phyloP scores from a whole-genome alignment of 2,888 invertebrate species.

The Dryadula phaetusa region DNA sequence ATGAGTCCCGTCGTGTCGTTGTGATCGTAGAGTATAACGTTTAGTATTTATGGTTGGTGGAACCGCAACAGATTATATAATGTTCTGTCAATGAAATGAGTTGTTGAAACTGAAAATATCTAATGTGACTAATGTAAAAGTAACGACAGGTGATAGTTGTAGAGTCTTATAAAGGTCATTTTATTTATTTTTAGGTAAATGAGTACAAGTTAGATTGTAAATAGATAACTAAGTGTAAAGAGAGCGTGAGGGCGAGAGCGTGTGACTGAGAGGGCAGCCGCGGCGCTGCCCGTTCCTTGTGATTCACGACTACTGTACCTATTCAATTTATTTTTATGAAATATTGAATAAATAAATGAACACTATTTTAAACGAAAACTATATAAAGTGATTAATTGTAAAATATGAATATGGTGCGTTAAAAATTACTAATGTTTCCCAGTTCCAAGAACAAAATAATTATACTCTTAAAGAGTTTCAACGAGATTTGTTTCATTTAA shows the following conservation, averaged over 20 bases:
- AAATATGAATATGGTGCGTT: slow-evolving; percentile 51
- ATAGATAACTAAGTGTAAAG: slow-evolving; percentile 26
- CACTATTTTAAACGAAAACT: slow-evolving; percentile 50
- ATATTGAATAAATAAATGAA: slow-evolving; percentile 41
- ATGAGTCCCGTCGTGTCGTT: slow-evolving; percentile 49
- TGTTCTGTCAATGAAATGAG: slow-evolving; percentile 40
- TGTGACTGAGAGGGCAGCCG: slow-evolving; percentile 36
- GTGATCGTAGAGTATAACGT: slow-evolving; percentile 54
- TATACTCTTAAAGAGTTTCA: slow-evolving; percentile 71
- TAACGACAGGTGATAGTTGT: slow-evolving; percentile 54
- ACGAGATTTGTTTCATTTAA: slow-evolving; percentile 48
- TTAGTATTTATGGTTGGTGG: slow-evolving; percentile 46
- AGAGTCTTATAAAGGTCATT: slow-evolving; percentile 49
- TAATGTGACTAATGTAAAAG: slow-evolving; percentile 43
- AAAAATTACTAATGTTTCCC: slow-evolving; percentile 58
- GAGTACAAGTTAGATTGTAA: slow-evolving; percentile 72
- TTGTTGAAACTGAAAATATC: slow-evolving; percentile 42
- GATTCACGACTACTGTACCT: slow-evolving; percentile 48
- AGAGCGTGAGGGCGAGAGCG: slow-evolving; percentile 38
- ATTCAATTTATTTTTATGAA: slow-evolving; percentile 38
- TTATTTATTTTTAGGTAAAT: slow-evolving; percentile 73
- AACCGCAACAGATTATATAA: slow-evolving; percentile 34
- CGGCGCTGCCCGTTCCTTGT: slow-evolving; percentile 39
- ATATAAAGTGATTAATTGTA: slow-evolving; percentile 48
- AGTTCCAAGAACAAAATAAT: slow-evolving; percentile 74